These are phyloP conservation scores for Anoplius nigerrimus DNA, from an alignment of 2,888 invertebrate species.

Conservation along the genomic window DNA sequence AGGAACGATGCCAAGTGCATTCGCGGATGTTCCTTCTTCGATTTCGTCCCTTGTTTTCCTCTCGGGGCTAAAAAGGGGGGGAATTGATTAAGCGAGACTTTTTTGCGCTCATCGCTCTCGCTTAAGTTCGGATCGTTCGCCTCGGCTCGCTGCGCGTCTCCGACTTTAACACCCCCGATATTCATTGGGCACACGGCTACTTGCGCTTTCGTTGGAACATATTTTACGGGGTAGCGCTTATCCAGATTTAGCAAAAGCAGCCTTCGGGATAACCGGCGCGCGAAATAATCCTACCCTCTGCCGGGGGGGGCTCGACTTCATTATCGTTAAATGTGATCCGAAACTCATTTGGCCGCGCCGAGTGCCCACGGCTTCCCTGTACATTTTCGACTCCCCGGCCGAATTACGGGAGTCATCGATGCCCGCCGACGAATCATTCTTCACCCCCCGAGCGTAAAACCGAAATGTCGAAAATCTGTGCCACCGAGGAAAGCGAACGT, in stretches of 20 bases:
- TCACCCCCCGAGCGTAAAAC: background rate
- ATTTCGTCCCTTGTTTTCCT: too few relatives aligned
- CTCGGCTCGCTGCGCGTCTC: too few relatives aligned
- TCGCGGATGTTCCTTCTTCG: background rate
- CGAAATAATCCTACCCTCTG: conserved; percentile 38
- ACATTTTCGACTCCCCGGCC: background rate
- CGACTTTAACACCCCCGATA: background rate
- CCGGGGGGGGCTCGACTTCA: conserved; percentile 34
- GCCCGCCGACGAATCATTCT: background rate
- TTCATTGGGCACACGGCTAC: conserved; percentile 17
- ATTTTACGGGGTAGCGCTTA: conserved; percentile 35
- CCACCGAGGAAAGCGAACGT: too few relatives aligned
- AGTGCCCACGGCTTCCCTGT: background rate
- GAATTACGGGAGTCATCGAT: background rate
- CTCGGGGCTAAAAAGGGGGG: too few relatives aligned
- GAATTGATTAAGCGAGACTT: too few relatives aligned
- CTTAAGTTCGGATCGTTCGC: too few relatives aligned
- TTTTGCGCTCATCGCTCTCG: too few relatives aligned
- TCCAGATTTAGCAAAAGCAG: conserved; percentile 39
- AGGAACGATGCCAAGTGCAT: background rate
- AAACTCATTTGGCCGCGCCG: conserved; percentile 25
- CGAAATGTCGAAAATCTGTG: too few relatives aligned
- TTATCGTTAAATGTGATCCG: conserved; percentile 44
- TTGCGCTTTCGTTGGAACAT: conserved; percentile 40
- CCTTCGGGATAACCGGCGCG: conserved; percentile 43